A percentile compares a stretch with the other conserved stretches of the same genome.
Conservation (phyloP, 2,113 vertebrate species). For the Acrocephalus kingi region DNA sequence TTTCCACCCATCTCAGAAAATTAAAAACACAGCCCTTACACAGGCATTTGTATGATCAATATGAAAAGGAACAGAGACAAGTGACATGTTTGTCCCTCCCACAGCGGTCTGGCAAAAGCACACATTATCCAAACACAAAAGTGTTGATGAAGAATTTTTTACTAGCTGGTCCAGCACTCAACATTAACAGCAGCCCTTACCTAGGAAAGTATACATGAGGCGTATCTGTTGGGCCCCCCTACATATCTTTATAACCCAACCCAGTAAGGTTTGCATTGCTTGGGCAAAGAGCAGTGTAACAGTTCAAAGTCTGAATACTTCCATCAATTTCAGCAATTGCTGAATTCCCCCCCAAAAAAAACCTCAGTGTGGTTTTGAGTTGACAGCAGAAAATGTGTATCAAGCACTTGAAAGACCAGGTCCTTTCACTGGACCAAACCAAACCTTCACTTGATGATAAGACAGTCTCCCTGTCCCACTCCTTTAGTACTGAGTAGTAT, state of each 20-base stretch:
- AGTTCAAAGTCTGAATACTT: background rate
- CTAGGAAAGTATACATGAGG: background rate
- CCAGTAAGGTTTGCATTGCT: background rate
- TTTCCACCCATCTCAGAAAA: background rate
- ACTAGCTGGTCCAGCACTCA: background rate
- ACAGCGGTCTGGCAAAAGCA: background rate
- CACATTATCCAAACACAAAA: accelerated
- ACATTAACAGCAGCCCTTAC: background rate
- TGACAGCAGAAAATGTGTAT: background rate
- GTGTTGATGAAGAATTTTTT: background rate
- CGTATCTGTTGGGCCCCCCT: background rate
- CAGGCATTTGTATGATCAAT: background rate
- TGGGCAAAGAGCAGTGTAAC: background rate
- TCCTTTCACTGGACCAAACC: background rate
- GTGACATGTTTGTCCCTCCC: background rate
- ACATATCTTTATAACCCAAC: background rate
- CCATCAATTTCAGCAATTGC: background rate
- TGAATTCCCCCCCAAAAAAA: background rate
- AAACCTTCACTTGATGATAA: background rate
- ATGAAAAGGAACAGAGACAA: background rate
- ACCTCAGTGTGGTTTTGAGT: background rate
- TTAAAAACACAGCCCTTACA: background rate
- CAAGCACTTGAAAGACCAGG: background rate
- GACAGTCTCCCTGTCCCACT: background rate
- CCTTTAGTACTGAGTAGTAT: background rate